These are phyloP conservation scores for Hippoglossus hippoglossus DNA, from an alignment of 2,797 vertebrate genomes.

Conservation along the genomic window DNA sequence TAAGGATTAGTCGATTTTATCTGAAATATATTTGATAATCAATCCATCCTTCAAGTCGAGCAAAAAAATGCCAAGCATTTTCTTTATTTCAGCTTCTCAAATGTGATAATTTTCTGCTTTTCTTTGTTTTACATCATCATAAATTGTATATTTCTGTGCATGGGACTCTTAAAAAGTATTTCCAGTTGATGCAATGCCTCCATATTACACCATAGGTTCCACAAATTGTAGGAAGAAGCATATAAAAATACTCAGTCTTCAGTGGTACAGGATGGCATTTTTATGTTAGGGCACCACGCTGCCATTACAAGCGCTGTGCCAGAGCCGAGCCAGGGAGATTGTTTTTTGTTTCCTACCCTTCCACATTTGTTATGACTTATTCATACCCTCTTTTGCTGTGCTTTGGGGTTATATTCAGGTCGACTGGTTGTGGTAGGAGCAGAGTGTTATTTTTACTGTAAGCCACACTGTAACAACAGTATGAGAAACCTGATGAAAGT, in stretches of 20 bases:
- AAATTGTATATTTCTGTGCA: background rate
- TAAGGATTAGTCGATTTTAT: too few species aligned
- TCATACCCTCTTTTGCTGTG: constrained; percentile 55
- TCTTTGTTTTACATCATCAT: background rate
- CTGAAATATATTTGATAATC: too few species aligned
- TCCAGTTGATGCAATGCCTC: background rate
- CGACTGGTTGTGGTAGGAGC: constrained; percentile 75
- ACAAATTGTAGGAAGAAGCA: constrained; percentile 24
- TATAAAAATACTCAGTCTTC: background rate
- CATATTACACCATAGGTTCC: background rate
- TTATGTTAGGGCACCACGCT: constrained; percentile 25
- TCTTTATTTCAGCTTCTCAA: background rate
- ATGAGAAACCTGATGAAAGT: constrained; percentile 78
- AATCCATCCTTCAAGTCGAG: too few species aligned
- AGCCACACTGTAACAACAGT: constrained; percentile 81
- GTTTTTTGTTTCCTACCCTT: constrained; percentile 45
- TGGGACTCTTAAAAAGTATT: too few species aligned
- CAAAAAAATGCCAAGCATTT: too few species aligned
- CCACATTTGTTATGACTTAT: constrained; percentile 66
- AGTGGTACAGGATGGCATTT: background rate
- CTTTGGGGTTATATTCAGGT: constrained; percentile 75
- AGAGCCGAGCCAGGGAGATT: constrained; percentile 20
- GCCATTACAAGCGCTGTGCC: constrained; percentile 17
- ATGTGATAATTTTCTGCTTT: background rate
- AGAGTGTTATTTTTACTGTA: constrained; percentile 83